A percentile compares a stretch with the other conserved stretches of the same genome.
Evolutionary conservation across 2,113 vertebrate species (phyloP).

Genomic region (Myocastor coypus): DNA sequence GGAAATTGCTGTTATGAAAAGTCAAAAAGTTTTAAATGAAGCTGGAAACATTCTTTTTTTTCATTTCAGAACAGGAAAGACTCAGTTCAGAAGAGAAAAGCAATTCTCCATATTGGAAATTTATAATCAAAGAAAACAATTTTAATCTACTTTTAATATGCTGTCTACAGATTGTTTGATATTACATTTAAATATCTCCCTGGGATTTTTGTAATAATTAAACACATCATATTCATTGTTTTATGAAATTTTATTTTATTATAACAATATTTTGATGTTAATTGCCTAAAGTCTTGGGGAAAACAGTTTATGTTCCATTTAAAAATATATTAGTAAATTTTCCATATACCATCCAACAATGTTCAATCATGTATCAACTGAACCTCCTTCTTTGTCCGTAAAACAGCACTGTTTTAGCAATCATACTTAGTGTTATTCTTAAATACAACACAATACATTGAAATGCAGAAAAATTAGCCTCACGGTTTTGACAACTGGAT

Average conservation of each 20-base stretch:
- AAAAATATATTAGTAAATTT: neutral
- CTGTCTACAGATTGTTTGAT: neutral
- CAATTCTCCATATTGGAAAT: neutral
- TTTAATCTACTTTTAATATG: neutral
- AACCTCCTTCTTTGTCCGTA: neutral
- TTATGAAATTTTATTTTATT: neutral
- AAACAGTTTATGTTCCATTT: neutral
- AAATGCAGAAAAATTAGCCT: neutral
- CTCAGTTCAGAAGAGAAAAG: neutral
- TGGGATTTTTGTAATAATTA: neutral
- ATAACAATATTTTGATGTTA: neutral
- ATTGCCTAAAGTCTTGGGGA: neutral
- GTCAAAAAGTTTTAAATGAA: slow-evolving; percentile 15
- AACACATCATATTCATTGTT: neutral
- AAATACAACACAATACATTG: neutral
- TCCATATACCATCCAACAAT: neutral
- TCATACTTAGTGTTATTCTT: neutral
- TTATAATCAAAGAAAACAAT: neutral
- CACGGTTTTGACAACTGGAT: neutral
- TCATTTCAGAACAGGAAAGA: slow-evolving; percentile 5
- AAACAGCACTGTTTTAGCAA: neutral
- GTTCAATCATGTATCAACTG: neutral
- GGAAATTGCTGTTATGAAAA: slow-evolving; percentile 59
- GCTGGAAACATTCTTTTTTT: slow-evolving; percentile 4
- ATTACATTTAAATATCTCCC: neutral